Conservation (phyloP, 2,888 invertebrate genomes). For the Eulithis prunata region DNA sequence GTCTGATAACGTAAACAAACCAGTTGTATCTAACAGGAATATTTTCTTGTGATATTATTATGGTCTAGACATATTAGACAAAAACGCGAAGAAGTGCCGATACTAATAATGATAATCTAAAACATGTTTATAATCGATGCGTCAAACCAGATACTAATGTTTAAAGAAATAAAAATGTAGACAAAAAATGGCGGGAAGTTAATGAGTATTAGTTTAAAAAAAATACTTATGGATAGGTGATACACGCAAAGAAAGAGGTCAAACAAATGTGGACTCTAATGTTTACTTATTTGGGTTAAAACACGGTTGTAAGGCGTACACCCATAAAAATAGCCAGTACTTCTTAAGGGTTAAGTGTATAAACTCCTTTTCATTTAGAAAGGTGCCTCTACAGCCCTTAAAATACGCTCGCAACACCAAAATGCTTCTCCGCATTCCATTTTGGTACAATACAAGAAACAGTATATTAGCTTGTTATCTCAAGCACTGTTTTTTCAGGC, state of each 20-base stretch:
- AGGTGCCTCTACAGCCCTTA: constrained; percentile 24
- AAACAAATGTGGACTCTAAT: constrained; percentile 8
- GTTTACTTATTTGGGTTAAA: constrained; percentile 20
- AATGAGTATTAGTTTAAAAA: no score
- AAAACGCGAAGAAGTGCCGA: no score
- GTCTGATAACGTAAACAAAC: no score
- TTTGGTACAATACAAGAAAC: constrained; percentile 7
- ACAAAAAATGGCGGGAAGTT: no score
- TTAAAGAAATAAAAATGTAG: no score
- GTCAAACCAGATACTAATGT: no score
- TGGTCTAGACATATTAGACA: no score
- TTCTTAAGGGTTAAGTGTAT: constrained; percentile 20
- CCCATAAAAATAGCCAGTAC: constrained; percentile 27
- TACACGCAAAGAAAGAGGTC: background rate
- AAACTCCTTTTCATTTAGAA: constrained; percentile 29
- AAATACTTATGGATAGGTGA: no score
- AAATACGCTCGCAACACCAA: constrained; percentile 25
- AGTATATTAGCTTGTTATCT: constrained; percentile 7
- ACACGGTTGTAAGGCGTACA: constrained; percentile 15
- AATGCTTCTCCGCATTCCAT: constrained; percentile 26
- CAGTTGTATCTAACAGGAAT: no score
- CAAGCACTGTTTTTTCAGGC: background rate
- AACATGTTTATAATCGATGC: no score
- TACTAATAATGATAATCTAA: no score
- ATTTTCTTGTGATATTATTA: no score